Conservation (phyloP, 1,140 invertebrate species). For the Uloborus diversus region DNA sequence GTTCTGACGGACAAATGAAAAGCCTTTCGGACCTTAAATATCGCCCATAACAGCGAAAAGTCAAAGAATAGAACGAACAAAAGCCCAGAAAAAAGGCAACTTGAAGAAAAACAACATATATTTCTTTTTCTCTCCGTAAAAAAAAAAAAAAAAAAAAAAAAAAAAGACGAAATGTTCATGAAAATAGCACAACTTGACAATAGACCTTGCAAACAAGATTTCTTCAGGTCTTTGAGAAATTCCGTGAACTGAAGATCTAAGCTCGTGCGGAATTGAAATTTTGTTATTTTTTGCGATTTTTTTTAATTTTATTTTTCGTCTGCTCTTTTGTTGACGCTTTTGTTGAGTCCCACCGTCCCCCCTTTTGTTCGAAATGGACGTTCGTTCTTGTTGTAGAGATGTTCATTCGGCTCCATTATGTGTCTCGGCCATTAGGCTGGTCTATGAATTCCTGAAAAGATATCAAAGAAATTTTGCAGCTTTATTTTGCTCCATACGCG, state of each 20-base stretch:
- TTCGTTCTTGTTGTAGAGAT: background rate
- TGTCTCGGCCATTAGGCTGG: background rate
- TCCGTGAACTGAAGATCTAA: background rate
- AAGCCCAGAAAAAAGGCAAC: background rate
- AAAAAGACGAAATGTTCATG: too few species aligned
- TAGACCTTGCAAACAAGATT: background rate
- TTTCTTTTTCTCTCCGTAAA: background rate
- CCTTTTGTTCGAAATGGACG: background rate
- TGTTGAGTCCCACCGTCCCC: background rate
- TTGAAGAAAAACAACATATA: background rate
- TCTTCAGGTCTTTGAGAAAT: conserved; percentile 6
- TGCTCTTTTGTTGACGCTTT: background rate
- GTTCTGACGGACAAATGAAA: background rate
- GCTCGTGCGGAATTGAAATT: too few species aligned
- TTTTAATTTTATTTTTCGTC: background rate
- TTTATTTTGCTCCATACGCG: too few species aligned
- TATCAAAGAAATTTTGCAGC: background rate
- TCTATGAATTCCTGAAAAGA: background rate
- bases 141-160: too few species aligned
- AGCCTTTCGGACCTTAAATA: background rate
- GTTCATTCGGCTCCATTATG: background rate
- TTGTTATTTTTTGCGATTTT: too few species aligned
- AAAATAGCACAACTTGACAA: conserved; percentile 15
- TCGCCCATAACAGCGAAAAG: background rate
- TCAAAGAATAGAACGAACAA: conserved; percentile 1